Evolutionary conservation across 2,797 vertebrate genomes (phyloP).

Genomic region (Neosalanx taihuensis): DNA sequence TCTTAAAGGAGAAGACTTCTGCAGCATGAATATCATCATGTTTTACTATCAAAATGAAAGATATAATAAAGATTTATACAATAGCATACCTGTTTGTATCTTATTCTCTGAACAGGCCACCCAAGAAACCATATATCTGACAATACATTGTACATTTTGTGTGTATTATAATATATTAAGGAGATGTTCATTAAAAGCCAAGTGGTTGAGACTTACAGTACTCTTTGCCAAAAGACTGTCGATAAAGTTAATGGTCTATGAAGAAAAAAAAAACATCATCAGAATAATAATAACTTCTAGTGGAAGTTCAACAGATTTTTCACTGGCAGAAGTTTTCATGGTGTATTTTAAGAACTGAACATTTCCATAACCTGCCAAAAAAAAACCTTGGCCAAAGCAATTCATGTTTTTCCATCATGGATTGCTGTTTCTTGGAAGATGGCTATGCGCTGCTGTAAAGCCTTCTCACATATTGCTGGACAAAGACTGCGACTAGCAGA

Average conservation of each 20-base stretch:
- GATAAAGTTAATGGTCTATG: background rate
- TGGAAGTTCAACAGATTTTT: constrained; percentile 39
- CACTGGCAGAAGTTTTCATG: constrained; percentile 22
- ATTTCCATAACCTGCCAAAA: constrained; percentile 46
- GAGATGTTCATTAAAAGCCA: no score
- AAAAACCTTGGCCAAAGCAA: constrained; percentile 28
- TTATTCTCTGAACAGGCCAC: no score
- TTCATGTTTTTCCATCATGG: constrained; percentile 40
- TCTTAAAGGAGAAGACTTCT: background rate
- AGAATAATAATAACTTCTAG: constrained; percentile 31
- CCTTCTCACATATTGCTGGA: constrained; percentile 23
- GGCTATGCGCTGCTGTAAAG: constrained; percentile 27
- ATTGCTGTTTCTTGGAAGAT: constrained; percentile 35
- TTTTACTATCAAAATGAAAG: no score
- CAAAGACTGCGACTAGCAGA: constrained; percentile 29
- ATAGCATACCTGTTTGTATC: no score
- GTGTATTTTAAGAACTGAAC: constrained; percentile 33
- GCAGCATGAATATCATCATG: no score
- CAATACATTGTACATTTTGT: no score
- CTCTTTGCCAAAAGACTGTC: background rate
- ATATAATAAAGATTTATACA: no score
- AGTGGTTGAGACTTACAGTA: background rate
- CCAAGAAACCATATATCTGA: no score
- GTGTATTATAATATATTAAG: no score
- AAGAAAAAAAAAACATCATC: constrained; percentile 14